Conservation (phyloP, 2,888 invertebrate species). For the Drosophila anomelani region DNA sequence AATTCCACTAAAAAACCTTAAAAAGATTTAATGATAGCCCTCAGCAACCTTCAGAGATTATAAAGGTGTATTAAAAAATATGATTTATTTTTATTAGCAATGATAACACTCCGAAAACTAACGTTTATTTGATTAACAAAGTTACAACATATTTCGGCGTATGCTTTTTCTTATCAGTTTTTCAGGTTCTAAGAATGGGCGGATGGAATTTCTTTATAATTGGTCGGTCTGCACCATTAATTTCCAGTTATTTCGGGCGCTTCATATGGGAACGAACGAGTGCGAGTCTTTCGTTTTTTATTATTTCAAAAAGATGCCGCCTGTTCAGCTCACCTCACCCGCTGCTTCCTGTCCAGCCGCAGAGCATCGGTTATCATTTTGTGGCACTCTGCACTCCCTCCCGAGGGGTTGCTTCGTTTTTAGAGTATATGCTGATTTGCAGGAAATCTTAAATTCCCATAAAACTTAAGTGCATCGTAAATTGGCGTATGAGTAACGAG, state of each 20-base stretch:
- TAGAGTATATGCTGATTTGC: conserved; percentile 54
- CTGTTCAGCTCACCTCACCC: conserved; percentile 23
- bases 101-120: conserved; percentile 2
- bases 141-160: conserved; percentile 5
- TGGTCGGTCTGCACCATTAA: neutral
- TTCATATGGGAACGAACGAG: neutral
- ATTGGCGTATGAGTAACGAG: conserved; percentile 78
- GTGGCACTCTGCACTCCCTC: conserved; percentile 23
- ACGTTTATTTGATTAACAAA: conserved; percentile 28
- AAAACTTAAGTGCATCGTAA: conserved; percentile 79
- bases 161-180: conserved; percentile 25
- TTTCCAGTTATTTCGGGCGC: conserved; percentile 13
- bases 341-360: conserved; percentile 58
- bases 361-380: conserved; percentile 43
- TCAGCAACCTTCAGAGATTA: neutral
- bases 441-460: conserved; percentile 81
- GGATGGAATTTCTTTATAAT: conserved; percentile 18
- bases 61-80: no score
- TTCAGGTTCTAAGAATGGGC: conserved; percentile 10
- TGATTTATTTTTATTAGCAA: neutral
- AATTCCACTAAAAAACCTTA: neutral
- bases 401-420: conserved; percentile 5
- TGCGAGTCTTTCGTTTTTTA: conserved; percentile 5
- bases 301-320: conserved; percentile 33
- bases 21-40: neutral